Evolutionary conservation across 2,113 vertebrate genomes (phyloP).

Genomic region (Trichomycterus rosablanca): DNA sequence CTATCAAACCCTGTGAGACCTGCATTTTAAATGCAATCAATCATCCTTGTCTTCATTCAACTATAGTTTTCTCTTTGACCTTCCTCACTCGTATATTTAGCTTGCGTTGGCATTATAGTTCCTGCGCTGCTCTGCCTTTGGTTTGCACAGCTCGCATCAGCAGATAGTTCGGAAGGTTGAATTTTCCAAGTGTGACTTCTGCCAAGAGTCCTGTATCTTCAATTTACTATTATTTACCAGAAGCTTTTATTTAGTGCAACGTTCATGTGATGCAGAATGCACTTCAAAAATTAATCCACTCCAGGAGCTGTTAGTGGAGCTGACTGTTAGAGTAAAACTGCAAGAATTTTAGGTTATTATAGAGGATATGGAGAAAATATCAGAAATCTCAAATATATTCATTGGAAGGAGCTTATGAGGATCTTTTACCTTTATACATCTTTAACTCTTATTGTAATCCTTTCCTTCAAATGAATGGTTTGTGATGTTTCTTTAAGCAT

Average conservation of each 20-base stretch:
- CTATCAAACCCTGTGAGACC: not conserved
- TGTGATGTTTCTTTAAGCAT: too few species aligned
- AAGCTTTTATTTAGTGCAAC: not conserved
- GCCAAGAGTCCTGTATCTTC: constrained; percentile 2
- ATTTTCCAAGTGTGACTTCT: not conserved
- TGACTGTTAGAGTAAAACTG: too few species aligned
- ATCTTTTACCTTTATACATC: too few species aligned
- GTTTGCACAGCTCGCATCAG: constrained; percentile 8
- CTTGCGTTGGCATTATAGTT: constrained; percentile 14
- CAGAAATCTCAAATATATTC: too few species aligned
- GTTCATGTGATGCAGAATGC: not conserved
- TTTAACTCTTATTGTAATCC: too few species aligned
- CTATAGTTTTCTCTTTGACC: constrained; percentile 15
- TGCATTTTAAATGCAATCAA: constrained; percentile 16
- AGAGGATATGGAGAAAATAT: too few species aligned
- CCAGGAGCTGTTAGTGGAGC: too few species aligned
- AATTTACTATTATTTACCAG: not conserved
- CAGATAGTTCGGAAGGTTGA: constrained; percentile 15
- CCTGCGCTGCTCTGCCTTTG: not conserved
- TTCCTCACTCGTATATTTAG: constrained; percentile 20
- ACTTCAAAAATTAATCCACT: too few species aligned
- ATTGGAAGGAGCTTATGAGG: too few species aligned
- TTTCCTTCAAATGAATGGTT: too few species aligned
- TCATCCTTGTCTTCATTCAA: constrained; percentile 25
- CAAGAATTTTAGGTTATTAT: too few species aligned